A percentile compares a stretch with the other conserved stretches of the same genome.
Conservation (phyloP, 2,888 invertebrate genomes). For the Rutpela maculata region DNA sequence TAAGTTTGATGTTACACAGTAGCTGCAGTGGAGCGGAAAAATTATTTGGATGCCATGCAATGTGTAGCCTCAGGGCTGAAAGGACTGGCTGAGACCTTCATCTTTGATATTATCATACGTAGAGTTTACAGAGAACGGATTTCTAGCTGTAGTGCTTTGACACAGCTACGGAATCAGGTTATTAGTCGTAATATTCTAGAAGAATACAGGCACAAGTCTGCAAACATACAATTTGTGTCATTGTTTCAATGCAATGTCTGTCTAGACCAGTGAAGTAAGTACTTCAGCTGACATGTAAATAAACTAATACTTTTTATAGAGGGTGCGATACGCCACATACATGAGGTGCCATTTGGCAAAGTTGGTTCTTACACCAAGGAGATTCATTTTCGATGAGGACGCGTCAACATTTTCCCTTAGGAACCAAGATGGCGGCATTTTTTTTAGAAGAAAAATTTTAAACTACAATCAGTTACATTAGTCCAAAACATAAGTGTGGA, state of each 20-base stretch:
- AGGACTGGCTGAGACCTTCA: not conserved
- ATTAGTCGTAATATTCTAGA: not conserved
- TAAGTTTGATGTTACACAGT: constrained; percentile 7
- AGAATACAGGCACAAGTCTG: not conserved
- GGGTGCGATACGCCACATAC: too few species aligned
- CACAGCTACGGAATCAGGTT: not conserved
- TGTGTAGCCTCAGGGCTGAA: not conserved
- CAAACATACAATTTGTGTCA: not conserved
- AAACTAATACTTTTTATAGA: too few species aligned
- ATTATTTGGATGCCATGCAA: constrained; percentile 7
- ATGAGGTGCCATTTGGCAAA: too few species aligned
- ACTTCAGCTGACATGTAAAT: too few species aligned
- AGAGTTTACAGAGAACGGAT: not conserved
- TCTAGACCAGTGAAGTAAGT: too few species aligned
- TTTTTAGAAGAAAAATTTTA: too few species aligned
- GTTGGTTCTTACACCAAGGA: too few species aligned
- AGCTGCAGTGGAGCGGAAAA: constrained; percentile 1
- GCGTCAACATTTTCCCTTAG: too few species aligned
- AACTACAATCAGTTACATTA: too few species aligned
- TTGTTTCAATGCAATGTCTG: not conserved
- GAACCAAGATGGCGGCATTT: too few species aligned
- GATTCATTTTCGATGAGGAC: too few species aligned
- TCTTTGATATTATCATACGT: constrained; percentile 7
- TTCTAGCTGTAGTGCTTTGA: not conserved
- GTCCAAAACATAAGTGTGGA: too few species aligned